A percentile compares a stretch with the other conserved stretches of the same genome.
Conservation (phyloP, 2,888 invertebrate species). For the Eupithecia pulchellata region DNA sequence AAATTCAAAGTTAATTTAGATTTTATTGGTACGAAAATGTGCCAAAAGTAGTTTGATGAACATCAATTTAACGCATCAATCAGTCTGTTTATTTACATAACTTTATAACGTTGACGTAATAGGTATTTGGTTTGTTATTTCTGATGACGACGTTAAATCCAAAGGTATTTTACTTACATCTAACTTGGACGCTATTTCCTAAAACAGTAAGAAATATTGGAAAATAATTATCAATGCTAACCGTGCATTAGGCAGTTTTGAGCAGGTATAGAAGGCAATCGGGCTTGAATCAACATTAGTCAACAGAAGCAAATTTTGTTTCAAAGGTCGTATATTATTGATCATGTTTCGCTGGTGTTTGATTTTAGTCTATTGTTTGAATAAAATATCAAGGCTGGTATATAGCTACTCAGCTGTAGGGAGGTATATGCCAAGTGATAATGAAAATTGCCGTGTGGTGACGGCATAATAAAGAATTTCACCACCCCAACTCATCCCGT, state of each 20-base stretch:
- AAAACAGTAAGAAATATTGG: background rate
- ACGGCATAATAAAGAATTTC: too few relatives aligned
- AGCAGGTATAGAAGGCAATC: slow-evolving; percentile 49
- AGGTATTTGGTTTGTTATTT: slow-evolving; percentile 35
- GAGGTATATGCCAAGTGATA: slow-evolving; percentile 82
- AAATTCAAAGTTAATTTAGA: slow-evolving; percentile 31
- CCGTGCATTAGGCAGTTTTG: slow-evolving; percentile 6
- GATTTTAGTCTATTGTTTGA: slow-evolving; percentile 84
- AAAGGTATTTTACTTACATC: background rate
- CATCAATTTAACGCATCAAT: slow-evolving; percentile 44
- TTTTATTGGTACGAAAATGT: slow-evolving; percentile 49
- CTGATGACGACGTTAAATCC: slow-evolving; percentile 7
- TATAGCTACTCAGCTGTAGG: slow-evolving; percentile 56
- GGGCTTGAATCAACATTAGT: slow-evolving; percentile 58
- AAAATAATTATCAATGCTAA: slow-evolving; percentile 15
- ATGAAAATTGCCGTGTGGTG: too few relatives aligned
- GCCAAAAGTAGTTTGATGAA: slow-evolving; percentile 42
- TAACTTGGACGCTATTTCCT: too few relatives aligned
- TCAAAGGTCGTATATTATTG: slow-evolving; percentile 74
- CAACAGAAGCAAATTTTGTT: slow-evolving; percentile 64
- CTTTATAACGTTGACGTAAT: slow-evolving; percentile 43
- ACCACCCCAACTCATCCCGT: too few relatives aligned
- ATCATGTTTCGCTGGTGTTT: slow-evolving; percentile 77
- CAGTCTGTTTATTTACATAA: slow-evolving; percentile 39
- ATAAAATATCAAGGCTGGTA: slow-evolving; percentile 82